Evolutionary conservation across 1,140 invertebrate species (phyloP).

Genomic region (Doryteuthis pealeii): DNA sequence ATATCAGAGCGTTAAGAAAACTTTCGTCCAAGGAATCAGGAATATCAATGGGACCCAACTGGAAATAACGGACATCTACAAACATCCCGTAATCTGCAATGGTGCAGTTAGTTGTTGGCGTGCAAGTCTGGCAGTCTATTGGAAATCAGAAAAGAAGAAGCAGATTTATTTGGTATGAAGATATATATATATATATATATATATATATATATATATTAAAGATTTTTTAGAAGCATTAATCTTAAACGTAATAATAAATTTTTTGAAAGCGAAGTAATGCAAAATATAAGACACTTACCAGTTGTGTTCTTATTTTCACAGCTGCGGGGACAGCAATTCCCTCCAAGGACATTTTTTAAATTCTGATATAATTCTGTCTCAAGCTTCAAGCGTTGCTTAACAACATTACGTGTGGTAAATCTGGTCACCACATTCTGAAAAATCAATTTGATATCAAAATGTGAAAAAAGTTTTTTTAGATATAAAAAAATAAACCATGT

Average conservation of each 20-base stretch:
- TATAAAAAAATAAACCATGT: too few species aligned
- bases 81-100: slow-evolving; percentile 45
- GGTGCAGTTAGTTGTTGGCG: slow-evolving; percentile 26
- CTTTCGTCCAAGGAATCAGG: slow-evolving; percentile 40
- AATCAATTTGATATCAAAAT: slow-evolving; percentile 13
- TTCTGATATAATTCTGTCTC: slow-evolving; percentile 37
- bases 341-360: slow-evolving; percentile 39
- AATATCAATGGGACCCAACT: slow-evolving; percentile 43
- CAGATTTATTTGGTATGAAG: slow-evolving; percentile 12
- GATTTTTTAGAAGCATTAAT: too few species aligned
- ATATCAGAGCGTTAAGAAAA: slow-evolving; percentile 40
- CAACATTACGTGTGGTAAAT: slow-evolving; percentile 40
- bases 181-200: too few species aligned
- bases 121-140: slow-evolving; percentile 40
- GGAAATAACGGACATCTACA: slow-evolving; percentile 50
- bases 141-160: neutral
- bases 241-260: too few species aligned
- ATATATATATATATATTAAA: too few species aligned
- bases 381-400: slow-evolving; percentile 31
- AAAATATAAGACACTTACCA: too few species aligned
- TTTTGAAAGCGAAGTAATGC: too few species aligned
- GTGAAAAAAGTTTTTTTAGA: neutral
- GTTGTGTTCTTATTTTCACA: slow-evolving; percentile 14
- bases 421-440: slow-evolving; percentile 36
- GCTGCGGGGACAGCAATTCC: slow-evolving; percentile 33